Evolutionary conservation across 1,140 invertebrate species (phyloP), one percentile per base, ranked within the genome.

Genomic region (Bombus superbus): DNA sequence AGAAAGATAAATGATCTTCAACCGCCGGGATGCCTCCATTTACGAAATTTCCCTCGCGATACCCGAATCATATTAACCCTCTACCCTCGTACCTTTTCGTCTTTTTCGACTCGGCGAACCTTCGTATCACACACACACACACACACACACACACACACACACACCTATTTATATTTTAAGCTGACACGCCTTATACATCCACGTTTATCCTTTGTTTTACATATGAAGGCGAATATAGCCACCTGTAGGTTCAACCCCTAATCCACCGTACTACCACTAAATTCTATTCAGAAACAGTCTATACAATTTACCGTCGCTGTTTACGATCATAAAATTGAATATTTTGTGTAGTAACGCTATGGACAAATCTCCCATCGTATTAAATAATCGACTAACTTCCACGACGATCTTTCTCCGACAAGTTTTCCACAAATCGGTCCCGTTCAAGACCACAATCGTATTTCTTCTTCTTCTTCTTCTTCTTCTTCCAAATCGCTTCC

Each of bases 1-100:
- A n/a, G 35, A 38, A 77, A 62, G 75, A 77, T 62, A 62, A 40
- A 77, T 62, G 72, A 73, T 15, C 8, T 47, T 42, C 38, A 42
- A 71, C 40, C 25, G 22, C 18, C 9, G 3, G 10, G 4, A 13
- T n/a, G 1, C 40, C 25, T 42, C 69, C 69, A 71, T 71, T 71
- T 42, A 40, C 38, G 3, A 40, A 69, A 38, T 69, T 40, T 40
- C 68, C 68, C 35, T 69, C 68, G 66, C 66, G 66, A 18, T 68
- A 6, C 35, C 68, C 35, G 35, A 69, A 69, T 38, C 38, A 11
- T 38, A 25, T 71, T 35, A 15, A 71, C 40, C 40, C 69, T 38
- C 18, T 25, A 53, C 22, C 9, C 15, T 11, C 57, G 47, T 22
- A 53, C 6, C 47, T 53, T 53, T 53, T 53, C 47, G 35, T 62